Evolutionary conservation across 2,888 invertebrate species (phyloP).

Genomic region (Bellardia bayeri): DNA sequence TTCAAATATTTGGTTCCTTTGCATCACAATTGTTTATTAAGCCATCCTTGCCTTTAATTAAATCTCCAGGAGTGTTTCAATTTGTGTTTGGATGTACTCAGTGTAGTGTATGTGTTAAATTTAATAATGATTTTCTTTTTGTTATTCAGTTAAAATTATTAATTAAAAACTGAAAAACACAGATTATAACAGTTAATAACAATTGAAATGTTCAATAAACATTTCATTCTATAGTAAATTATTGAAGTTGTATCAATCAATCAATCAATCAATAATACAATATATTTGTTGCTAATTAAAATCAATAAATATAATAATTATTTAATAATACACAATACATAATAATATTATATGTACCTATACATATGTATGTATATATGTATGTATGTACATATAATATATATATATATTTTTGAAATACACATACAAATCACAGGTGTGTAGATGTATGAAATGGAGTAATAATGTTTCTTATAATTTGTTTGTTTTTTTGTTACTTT

Average conservation of each 20-base stretch:
- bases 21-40: neutral
- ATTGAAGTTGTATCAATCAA: slow-evolving; percentile 37
- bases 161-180: slow-evolving; percentile 52
- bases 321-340: slow-evolving; percentile 20
- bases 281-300: slow-evolving; percentile 69
- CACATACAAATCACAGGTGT: slow-evolving; percentile 66
- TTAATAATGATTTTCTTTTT: neutral
- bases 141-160: slow-evolving; percentile 43
- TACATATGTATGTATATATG: slow-evolving; percentile 3
- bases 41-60: neutral
- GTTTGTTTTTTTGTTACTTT: neutral
- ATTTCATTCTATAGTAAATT: slow-evolving; percentile 53
- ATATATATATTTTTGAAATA: slow-evolving; percentile 24
- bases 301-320: slow-evolving; percentile 62
- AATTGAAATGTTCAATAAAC: slow-evolving; percentile 63
- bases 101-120: slow-evolving; percentile 31
- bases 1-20: neutral
- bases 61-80: neutral
- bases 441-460: slow-evolving; percentile 62
- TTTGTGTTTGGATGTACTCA: neutral
- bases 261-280: slow-evolving; percentile 50
- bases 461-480: slow-evolving; percentile 56
- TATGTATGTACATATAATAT: neutral
- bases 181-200: slow-evolving; percentile 59
- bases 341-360: neutral